Conservation (phyloP, 2,113 vertebrate genomes). For the Hydrochoerus hydrochaeris region DNA sequence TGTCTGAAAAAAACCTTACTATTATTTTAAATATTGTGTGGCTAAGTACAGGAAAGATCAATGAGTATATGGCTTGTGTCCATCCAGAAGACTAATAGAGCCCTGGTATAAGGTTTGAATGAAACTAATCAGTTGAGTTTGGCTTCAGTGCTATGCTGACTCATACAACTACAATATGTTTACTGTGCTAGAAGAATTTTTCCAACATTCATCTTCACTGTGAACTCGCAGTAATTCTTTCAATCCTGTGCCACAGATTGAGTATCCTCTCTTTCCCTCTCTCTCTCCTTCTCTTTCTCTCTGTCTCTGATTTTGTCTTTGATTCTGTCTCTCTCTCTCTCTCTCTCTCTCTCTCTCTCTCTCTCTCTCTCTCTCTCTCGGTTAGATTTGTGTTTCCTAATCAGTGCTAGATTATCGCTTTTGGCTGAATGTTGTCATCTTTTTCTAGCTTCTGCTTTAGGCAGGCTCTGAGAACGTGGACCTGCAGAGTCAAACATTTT, state of each 20-base stretch:
- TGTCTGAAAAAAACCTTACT: neutral
- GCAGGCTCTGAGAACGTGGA: neutral
- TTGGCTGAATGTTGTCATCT: neutral
- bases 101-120: neutral
- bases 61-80: neutral
- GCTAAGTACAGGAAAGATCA: neutral
- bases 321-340: too few relatives aligned
- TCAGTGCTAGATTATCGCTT: neutral
- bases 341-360: neutral
- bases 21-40: neutral
- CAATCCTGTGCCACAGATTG: neutral
- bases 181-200: neutral
- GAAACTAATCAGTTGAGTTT: neutral
- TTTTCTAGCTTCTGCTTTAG: neutral
- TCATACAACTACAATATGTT: neutral
- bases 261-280: neutral
- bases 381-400: neutral
- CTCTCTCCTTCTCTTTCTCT: too few relatives aligned
- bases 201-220: neutral
- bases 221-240: neutral
- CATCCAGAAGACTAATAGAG: neutral
- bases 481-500: neutral
- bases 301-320: too few relatives aligned
- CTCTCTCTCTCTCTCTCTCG: neutral
- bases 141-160: neutral